Conservation (phyloP, 2,797 vertebrate genomes). For the Muscicapa striata region DNA sequence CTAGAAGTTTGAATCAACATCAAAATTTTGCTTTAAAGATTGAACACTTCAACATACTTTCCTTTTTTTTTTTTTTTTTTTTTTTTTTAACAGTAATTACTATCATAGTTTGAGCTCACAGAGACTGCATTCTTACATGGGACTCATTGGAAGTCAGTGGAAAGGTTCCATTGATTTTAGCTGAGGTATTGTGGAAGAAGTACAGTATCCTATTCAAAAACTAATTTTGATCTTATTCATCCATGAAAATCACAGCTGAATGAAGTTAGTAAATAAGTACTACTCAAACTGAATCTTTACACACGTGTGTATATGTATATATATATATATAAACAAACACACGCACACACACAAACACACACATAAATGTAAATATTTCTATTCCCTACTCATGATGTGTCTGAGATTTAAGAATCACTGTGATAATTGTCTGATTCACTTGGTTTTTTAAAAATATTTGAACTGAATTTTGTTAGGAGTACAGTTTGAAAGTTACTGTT, state of each 20-base stretch:
- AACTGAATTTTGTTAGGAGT: not conserved
- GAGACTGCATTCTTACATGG: not conserved
- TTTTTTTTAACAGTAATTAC: not conserved
- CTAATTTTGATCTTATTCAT: not conserved
- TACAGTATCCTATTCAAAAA: not conserved
- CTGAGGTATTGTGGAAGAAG: not conserved
- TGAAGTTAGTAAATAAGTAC: not conserved
- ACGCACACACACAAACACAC: accelerated
- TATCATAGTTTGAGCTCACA: not conserved
- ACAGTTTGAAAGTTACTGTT: not conserved
- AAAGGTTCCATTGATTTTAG: not conserved
- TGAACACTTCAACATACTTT: not conserved
- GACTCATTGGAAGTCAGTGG: not conserved
- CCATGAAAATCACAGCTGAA: not conserved
- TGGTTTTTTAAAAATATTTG: not conserved
- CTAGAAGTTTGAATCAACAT: not conserved
- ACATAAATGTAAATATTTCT: not conserved
- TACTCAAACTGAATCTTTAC: not conserved
- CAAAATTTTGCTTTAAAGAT: not conserved
- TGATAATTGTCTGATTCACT: not conserved
- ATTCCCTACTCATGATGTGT: accelerated
- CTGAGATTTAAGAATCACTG: not conserved
- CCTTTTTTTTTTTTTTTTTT: not conserved
- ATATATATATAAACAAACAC: not conserved
- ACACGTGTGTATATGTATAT: no score